Evolutionary conservation across 2,888 invertebrate genomes (phyloP).

Genomic region (Drosophila mayaguana): DNA sequence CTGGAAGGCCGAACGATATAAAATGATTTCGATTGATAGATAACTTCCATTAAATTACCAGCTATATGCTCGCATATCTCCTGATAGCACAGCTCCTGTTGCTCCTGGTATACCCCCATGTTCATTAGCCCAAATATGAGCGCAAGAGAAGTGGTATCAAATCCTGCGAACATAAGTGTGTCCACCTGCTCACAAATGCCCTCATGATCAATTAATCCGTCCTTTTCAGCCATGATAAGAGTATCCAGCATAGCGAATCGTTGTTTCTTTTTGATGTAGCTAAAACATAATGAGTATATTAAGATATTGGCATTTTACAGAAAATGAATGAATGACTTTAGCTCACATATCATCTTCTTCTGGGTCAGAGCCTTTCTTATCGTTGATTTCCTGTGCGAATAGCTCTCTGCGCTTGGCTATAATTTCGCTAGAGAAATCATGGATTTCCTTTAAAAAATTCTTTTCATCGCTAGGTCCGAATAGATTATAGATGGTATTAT

Average conservation of each 20-base stretch:
- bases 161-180: constrained; percentile 87
- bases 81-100: constrained; percentile 73
- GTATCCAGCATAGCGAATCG: constrained; percentile 81
- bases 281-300: constrained; percentile 3
- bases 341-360: constrained; percentile 57
- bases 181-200: constrained; percentile 89
- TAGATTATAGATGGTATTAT: constrained; percentile 51
- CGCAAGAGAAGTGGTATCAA: constrained; percentile 76
- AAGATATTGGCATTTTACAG: neutral
- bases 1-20: constrained; percentile 16
- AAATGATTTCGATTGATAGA: neutral
- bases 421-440: constrained; percentile 78
- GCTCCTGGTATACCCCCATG: constrained; percentile 65
- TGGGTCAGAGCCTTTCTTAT: neutral
- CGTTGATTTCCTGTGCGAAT: constrained; percentile 47
- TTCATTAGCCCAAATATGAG: constrained; percentile 78
- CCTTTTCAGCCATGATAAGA: constrained; percentile 70
- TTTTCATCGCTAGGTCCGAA: constrained; percentile 57
- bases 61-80: constrained; percentile 70
- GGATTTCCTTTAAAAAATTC: constrained; percentile 61
- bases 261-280: constrained; percentile 65
- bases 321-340: neutral
- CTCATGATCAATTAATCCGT: constrained; percentile 79
- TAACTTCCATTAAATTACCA: constrained; percentile 45
- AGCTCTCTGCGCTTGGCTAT: constrained; percentile 73